Base-by-base conservation (phyloP, 2,797 vertebrate species). In the Chelidonichthys spinosus region DNA sequence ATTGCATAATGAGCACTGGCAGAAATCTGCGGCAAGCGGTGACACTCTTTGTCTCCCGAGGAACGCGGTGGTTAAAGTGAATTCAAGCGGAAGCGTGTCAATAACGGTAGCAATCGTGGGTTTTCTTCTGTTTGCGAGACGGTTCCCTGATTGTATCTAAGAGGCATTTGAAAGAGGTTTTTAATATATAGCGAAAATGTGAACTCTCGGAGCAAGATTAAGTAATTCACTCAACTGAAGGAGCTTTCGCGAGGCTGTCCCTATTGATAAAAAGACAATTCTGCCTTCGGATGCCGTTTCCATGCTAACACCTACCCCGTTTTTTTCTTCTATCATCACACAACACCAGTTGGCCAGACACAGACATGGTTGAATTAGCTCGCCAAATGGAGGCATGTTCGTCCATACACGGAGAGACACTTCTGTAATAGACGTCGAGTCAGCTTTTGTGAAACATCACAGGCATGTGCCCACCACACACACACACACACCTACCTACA, bases 1-100 rank as follows among this genome's bases (percentile, higher is more conserved):
- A 89, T 92, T 93, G 92, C 92, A 88, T 93, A 92, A 93, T 88
- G 86, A 90, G 76, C 84, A 73, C 85, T 83, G 85, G 83, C 87
- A 87, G 80, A 87, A 88, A 85, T 85, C 74, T 90, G 84, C 64
- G 37, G 85, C 86, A 81, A 81, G 82, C 81, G 63, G 79, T 81
- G 85, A 90, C 87, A 89, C 87, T 89, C 83, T 87, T 86, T 78
- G 90, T 87, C 85, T 87, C 88, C 18, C 69, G 85, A 86, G 87
- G 85, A 50, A 36, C 67, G 44, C 70, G 2, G 82, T 59, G 75
- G 76, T 82, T 87, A 43, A 73, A 79, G 59, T 76, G 69, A 85
- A 90, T 89, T 84, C 75, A 85, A 89, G 84, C 37, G 49, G 74
- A 90, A 87, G 78, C n/a, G 42, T 79, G 78, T 87, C 86, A 83